Evolutionary conservation across 2,888 invertebrate genomes (phyloP).

Genomic region (Cantharis rustica): DNA sequence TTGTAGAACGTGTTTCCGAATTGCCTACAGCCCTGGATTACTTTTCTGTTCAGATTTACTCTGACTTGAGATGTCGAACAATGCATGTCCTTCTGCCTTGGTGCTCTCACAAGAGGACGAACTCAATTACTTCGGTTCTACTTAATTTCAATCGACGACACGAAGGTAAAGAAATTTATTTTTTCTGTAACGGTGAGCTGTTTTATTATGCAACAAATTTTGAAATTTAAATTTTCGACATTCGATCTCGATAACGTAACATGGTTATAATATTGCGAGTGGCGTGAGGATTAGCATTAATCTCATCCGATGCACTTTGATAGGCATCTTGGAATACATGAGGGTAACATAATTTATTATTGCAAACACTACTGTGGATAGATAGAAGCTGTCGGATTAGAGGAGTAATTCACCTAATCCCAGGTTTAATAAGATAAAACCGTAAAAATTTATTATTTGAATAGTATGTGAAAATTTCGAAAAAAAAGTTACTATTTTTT

Average conservation of each 20-base stretch:
- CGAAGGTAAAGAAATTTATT: not conserved
- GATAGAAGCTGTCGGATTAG: not conserved
- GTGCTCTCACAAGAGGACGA: constrained; percentile 29
- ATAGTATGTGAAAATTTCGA: not conserved
- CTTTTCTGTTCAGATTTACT: constrained; percentile 41
- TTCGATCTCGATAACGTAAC: not conserved
- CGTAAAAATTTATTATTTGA: not conserved
- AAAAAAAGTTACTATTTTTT: too few species aligned
- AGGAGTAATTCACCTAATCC: not conserved
- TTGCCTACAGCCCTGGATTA: constrained; percentile 49
- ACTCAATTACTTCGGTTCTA: constrained; percentile 8
- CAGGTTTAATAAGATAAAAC: not conserved
- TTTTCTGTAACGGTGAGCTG: not conserved
- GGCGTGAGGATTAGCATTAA: not conserved
- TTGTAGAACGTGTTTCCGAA: constrained; percentile 50
- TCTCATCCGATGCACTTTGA: not conserved
- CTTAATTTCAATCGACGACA: not conserved
- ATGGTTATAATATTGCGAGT: not conserved
- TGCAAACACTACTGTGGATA: not conserved
- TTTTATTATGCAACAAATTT: not conserved
- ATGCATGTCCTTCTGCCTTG: constrained; percentile 42
- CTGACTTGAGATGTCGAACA: constrained; percentile 39
- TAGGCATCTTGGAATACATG: not conserved
- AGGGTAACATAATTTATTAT: not conserved
- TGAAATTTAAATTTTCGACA: not conserved